Evolutionary conservation across 2,797 vertebrate species (phyloP).

Genomic region (Onychomys leucogaster): DNA sequence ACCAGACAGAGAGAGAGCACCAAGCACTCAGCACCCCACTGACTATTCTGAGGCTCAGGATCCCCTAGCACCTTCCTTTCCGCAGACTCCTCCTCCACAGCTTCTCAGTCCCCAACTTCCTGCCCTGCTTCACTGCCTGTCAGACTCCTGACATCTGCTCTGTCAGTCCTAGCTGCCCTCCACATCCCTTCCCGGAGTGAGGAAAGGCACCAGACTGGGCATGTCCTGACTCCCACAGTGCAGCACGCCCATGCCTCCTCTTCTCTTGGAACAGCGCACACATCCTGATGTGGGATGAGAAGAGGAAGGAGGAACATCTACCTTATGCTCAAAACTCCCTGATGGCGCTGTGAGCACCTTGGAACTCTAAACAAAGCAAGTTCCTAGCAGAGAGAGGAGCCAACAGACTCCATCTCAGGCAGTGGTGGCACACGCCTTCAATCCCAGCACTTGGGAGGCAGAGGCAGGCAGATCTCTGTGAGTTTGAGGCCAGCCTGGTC

Average conservation of each 20-base stretch:
- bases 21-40: neutral
- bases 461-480: too few species aligned
- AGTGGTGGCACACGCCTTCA: too few species aligned
- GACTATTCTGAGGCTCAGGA: neutral
- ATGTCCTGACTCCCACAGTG: neutral
- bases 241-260: neutral
- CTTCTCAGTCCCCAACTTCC: neutral
- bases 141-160: neutral
- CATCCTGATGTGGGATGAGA: neutral
- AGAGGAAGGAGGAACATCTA: neutral
- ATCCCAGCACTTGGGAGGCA: too few species aligned
- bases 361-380: slow-evolving; percentile 52
- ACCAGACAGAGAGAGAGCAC: neutral
- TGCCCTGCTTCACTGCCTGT: neutral
- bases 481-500: too few species aligned
- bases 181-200: neutral
- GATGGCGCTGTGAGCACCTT: neutral
- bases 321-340: neutral
- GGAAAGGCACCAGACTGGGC: neutral
- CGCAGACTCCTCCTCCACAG: neutral
- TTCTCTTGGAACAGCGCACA: neutral
- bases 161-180: neutral
- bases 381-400: neutral
- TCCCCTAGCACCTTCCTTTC: neutral
- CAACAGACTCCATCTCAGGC: slow-evolving; percentile 13